Evolutionary conservation across 2,113 vertebrate genomes (phyloP).

Genomic region (Festucalex cinctus): DNA sequence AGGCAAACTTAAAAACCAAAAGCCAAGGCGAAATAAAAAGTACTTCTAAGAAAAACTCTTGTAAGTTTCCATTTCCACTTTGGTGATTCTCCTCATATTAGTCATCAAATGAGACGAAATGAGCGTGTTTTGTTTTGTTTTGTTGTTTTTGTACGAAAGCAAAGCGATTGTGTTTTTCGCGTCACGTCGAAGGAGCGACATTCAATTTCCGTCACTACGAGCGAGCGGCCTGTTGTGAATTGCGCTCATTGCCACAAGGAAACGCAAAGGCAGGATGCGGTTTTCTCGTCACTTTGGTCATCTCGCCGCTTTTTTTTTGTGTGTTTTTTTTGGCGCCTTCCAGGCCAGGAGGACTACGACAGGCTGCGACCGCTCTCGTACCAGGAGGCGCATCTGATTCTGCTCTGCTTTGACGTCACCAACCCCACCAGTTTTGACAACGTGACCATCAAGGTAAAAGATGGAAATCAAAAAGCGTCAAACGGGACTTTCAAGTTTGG

Average conservation of each 20-base stretch:
- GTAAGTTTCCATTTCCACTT: too few relatives aligned
- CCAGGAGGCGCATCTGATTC: constrained; percentile 83
- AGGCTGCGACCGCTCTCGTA: constrained; percentile 90
- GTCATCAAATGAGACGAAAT: too few relatives aligned
- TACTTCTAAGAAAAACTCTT: too few relatives aligned
- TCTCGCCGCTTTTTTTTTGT: too few relatives aligned
- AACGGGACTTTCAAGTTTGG: constrained; percentile 18
- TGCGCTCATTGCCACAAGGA: constrained; percentile 53
- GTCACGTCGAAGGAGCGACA: not conserved
- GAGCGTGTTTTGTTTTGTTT: not conserved
- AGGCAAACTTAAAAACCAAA: too few relatives aligned
- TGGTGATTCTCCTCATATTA: too few relatives aligned
- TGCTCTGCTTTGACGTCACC: constrained; percentile 95
- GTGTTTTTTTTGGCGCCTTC: too few relatives aligned
- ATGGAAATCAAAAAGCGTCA: not conserved
- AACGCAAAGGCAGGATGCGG: constrained; percentile 72
- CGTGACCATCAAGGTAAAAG: constrained; percentile 85
- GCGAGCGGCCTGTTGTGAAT: constrained; percentile 24
- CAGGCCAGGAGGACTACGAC: constrained; percentile 96
- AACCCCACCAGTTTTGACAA: constrained; percentile 94
- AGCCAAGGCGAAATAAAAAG: too few relatives aligned
- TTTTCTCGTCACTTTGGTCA: too few relatives aligned
- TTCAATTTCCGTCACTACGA: not conserved
- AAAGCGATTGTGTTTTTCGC: not conserved
- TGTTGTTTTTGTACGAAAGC: not conserved